Base-by-base conservation (phyloP, 2,797 vertebrate species). In the Muscicapa comitata region DNA sequence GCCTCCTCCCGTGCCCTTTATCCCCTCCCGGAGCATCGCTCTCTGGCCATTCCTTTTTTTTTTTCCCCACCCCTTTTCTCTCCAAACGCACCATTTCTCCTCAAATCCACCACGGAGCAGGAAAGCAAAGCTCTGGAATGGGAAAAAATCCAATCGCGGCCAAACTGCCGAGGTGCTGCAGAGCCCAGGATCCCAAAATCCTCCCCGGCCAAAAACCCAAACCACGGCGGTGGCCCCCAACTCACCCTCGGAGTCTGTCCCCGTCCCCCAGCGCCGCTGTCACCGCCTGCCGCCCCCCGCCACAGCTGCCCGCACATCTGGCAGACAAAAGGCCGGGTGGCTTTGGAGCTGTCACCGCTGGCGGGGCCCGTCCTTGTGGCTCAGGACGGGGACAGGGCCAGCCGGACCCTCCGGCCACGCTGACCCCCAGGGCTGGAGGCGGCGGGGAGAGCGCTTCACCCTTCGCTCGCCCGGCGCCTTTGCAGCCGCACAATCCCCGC, bases 171-270 rank as follows among this genome's bases (percentile, higher is more conserved):
- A 53, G 11, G 23, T 8, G 40, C 40, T 42, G 47, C 91, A 68
- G 51, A 50, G 37, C 43, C 2, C 40, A 17, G 73, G 12, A 72
- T 26, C 47, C 20, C 19, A 10, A 6, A 77, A 4, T 13, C 83
- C 14, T 37, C 65, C 29, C 35, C 38, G 9, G 15, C 38, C 38
- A 12, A 10, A 45, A 42, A 1, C 2, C 2, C 19, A 0, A 19
- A 17, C 10, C 17, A 1, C 0, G 58, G 66, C 35, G 20, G 65
- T 8, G 48, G 50, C 71, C 54, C 91, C 82, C 74, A 4, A 76
- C 96, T 97, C 74, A 96, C 97, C 94, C 94, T 82, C 76, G 76
- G 88, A 17, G 38, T 66, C 76, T 88, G 88, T 89, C 90, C 86
- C 54, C 13, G 66, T 43, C 76, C n/a, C 70, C 80, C 87, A 50